phyloP scores from a whole-genome alignment of 1,140 invertebrate species.

The Paralvinella palmiformis region DNA sequence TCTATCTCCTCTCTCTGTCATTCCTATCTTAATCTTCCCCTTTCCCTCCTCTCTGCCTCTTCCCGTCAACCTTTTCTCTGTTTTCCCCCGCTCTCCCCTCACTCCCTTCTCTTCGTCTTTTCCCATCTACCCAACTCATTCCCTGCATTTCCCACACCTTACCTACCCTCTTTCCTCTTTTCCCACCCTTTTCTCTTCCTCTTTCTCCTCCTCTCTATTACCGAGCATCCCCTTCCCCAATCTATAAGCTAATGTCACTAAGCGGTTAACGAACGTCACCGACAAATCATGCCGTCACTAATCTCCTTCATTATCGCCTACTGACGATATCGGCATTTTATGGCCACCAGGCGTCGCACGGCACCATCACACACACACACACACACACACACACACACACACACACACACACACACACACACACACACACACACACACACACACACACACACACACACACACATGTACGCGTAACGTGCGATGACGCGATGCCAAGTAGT shows the following conservation, averaged over 20 bases:
- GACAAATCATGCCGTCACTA: not conserved
- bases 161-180: not conserved
- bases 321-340: not conserved
- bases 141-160: not conserved
- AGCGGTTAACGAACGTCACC: not conserved
- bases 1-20: not conserved
- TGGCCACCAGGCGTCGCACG: not conserved
- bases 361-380: not conserved
- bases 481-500: too few species aligned
- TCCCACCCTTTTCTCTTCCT: not conserved
- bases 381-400: slow-evolving; percentile 5
- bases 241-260: not conserved
- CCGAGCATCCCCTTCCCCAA: not conserved
- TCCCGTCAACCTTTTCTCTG: not conserved
- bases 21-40: not conserved
- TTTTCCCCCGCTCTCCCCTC: not conserved
- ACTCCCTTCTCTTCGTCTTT: not conserved
- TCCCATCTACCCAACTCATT: not conserved
- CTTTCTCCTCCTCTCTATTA: not conserved
- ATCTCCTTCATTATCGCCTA: not conserved
- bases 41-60: not conserved
- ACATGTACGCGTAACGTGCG: not conserved
- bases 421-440: slow-evolving; percentile 5
- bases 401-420: slow-evolving; percentile 5
- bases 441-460: slow-evolving; percentile 5